A percentile compares a stretch with the other conserved stretches of the same genome.
phyloP scores from a whole-genome alignment of 2,113 vertebrate genomes.

The Coptodon rendalli region DNA sequence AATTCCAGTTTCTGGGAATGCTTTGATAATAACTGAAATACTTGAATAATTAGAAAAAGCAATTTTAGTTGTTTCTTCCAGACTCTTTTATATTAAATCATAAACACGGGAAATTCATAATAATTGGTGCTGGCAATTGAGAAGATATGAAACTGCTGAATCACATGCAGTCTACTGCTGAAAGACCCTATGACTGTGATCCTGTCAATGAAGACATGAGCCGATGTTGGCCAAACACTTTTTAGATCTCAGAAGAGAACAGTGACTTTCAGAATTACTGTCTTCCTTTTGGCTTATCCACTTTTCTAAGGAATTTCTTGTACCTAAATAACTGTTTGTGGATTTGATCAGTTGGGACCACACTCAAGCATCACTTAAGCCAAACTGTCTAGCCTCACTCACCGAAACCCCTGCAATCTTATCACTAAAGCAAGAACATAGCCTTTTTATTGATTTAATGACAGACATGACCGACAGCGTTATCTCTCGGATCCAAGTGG shows the following conservation, averaged over 20 bases:
- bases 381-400: background rate
- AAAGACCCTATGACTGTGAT: background rate
- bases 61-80: background rate
- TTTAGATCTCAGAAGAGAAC: conserved; percentile 8
- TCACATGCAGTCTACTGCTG: background rate
- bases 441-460: conserved; percentile 5
- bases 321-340: conserved; percentile 19
- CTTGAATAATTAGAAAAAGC: background rate
- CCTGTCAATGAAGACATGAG: background rate
- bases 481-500: conserved; percentile 2
- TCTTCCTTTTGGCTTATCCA: conserved; percentile 35
- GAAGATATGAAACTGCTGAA: background rate
- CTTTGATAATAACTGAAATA: background rate
- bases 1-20: background rate
- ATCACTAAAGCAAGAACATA: background rate
- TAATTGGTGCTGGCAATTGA: background rate
- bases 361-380: background rate
- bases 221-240: conserved; percentile 8
- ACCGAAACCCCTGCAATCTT: background rate
- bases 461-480: conserved; percentile 27
- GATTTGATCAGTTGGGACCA: conserved; percentile 20
- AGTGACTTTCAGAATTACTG: conserved; percentile 22
- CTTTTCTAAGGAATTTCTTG: conserved; percentile 12
- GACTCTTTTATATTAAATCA: background rate
- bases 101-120: background rate